Evolutionary conservation across 1,140 invertebrate genomes (phyloP).

Genomic region (Caenorhabditis tropicalis): DNA sequence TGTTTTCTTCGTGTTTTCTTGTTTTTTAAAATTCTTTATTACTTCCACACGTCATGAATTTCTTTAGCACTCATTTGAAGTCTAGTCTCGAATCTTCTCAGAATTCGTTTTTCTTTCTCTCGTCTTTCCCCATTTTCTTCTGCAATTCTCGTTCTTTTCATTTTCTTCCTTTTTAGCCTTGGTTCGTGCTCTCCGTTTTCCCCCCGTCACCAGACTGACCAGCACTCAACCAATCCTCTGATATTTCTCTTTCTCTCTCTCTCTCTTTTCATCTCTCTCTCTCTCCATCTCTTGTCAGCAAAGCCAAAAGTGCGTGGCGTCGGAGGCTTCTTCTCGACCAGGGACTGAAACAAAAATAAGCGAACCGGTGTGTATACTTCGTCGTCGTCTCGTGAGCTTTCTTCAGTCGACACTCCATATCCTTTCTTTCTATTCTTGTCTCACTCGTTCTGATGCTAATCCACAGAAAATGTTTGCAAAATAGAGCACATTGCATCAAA

Average conservation of each 20-base stretch:
- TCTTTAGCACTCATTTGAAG: conserved; percentile 1
- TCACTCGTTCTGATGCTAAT: neutral
- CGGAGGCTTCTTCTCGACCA: neutral
- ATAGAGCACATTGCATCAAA: neutral
- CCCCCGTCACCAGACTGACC: conserved; percentile 12
- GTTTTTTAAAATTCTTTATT: neutral
- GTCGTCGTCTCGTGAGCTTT: neutral
- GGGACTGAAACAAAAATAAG: conserved; percentile 1
- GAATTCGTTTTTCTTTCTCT: neutral
- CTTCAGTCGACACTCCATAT: no score
- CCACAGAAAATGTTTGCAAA: neutral
- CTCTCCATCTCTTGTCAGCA: no score
- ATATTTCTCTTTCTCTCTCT: neutral
- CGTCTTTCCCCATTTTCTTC: neutral
- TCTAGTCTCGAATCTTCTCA: neutral
- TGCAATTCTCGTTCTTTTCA: neutral
- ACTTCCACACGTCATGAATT: neutral
- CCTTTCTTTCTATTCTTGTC: neutral
- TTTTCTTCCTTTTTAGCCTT: neutral
- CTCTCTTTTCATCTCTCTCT: neutral
- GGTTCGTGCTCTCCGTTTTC: no score
- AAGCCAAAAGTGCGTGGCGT: conserved; percentile 26
- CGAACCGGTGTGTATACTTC: neutral
- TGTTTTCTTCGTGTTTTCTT: neutral
- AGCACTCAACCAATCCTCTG: neutral